phyloP scores from a whole-genome alignment of 2,113 vertebrate species.

The Albula goreensis region DNA sequence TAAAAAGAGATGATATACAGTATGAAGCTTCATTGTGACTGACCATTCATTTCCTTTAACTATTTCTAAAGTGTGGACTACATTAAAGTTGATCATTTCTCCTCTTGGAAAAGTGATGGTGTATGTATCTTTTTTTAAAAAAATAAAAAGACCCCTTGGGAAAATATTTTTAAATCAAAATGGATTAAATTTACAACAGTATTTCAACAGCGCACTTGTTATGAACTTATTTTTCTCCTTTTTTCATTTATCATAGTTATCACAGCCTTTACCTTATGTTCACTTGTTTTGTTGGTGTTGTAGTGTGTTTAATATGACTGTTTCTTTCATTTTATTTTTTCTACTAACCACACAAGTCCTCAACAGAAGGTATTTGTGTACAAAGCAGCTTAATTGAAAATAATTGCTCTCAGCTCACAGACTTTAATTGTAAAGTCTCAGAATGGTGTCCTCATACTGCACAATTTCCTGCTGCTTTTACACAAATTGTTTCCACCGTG shows the following conservation, averaged over 20 bases:
- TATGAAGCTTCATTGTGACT: constrained; percentile 9
- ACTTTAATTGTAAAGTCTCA: neutral
- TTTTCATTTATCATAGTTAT: neutral
- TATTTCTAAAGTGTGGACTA: constrained; percentile 26
- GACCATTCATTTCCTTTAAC: constrained; percentile 20
- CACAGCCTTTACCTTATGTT: neutral
- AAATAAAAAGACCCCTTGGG: neutral
- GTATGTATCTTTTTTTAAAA: constrained; percentile 24
- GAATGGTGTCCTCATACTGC: neutral
- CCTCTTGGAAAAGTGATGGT: constrained; percentile 24
- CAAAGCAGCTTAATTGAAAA: neutral
- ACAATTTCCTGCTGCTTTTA: neutral
- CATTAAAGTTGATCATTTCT: constrained; percentile 29
- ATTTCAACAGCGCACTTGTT: neutral
- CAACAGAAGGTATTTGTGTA: constrained; percentile 17
- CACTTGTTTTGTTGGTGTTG: constrained; percentile 7
- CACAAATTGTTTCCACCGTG: neutral
- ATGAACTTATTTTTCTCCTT: neutral
- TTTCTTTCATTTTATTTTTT: neutral
- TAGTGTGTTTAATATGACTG: neutral
- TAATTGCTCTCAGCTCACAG: neutral
- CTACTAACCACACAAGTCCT: constrained; percentile 14
- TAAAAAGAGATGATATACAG: constrained; percentile 12
- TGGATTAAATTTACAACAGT: constrained; percentile 2
- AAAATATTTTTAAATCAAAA: constrained; percentile 4